A percentile compares a stretch with the other conserved stretches of the same genome.
These are phyloP conservation scores for Picathartes gymnocephalus DNA, from an alignment of 2,113 vertebrate genomes.

Conservation along the genomic window DNA sequence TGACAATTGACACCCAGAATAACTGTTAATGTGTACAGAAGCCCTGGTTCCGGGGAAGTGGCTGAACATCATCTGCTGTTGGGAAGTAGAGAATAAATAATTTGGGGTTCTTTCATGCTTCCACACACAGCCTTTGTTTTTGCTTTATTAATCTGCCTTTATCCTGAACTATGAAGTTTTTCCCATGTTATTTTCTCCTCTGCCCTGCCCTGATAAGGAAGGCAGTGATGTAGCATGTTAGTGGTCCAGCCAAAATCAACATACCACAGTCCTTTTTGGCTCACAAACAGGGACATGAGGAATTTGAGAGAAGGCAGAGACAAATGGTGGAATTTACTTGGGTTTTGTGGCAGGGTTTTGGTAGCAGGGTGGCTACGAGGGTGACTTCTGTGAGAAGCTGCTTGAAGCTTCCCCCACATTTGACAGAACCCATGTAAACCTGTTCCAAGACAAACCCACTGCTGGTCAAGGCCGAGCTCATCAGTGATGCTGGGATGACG, in stretches of 20 bases:
- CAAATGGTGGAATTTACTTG: background rate
- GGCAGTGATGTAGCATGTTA: background rate
- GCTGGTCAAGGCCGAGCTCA: accelerated
- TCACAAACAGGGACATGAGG: background rate
- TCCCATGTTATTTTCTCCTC: background rate
- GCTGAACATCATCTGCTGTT: background rate
- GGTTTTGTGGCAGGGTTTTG: background rate
- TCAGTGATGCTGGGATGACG: background rate
- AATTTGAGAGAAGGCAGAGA: background rate
- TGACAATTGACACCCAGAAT: background rate
- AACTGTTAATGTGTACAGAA: background rate
- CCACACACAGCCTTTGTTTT: background rate
- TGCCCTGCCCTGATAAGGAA: accelerated
- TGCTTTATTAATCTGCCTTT: background rate
- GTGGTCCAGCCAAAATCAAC: background rate
- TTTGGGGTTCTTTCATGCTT: background rate
- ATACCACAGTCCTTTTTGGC: background rate
- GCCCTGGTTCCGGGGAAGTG: background rate
- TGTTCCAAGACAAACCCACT: background rate
- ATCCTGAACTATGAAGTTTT: background rate
- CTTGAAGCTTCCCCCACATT: accelerated
- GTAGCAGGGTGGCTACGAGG: no score
- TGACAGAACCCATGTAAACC: background rate
- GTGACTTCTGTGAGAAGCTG: background rate
- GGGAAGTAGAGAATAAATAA: background rate